Conservation (phyloP, 1,140 invertebrate genomes). For the Coptotermes formosanus region DNA sequence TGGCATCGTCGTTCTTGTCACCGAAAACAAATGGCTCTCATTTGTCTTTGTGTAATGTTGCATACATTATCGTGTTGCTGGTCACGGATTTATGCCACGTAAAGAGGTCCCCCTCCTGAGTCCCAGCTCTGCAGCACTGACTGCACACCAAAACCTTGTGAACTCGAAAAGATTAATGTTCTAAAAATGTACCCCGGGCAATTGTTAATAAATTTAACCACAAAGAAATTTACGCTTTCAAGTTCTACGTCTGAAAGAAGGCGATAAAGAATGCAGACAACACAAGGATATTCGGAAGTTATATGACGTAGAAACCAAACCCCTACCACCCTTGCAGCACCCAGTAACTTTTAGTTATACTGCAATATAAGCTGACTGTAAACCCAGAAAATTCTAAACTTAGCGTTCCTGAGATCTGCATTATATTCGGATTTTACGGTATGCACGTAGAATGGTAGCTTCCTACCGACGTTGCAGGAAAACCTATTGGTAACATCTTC, state of each 20-base stretch:
- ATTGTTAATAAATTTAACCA: background rate
- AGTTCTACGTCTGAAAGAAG: background rate
- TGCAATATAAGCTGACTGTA: too few relatives aligned
- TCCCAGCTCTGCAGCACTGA: background rate
- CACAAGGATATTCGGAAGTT: too few relatives aligned
- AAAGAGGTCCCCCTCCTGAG: background rate
- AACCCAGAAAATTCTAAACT: too few relatives aligned
- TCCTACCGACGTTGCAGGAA: too few relatives aligned
- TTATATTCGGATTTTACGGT: too few relatives aligned
- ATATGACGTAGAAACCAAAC: too few relatives aligned
- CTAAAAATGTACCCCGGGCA: background rate
- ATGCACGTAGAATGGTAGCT: too few relatives aligned
- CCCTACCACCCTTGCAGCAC: too few relatives aligned
- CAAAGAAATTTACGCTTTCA: background rate
- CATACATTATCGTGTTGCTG: slow-evolving; percentile 7
- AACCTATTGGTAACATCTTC: too few relatives aligned
- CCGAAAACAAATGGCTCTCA: slow-evolving; percentile 4
- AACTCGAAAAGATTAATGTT: background rate
- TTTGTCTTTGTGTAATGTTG: slow-evolving; percentile 19
- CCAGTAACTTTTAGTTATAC: too few relatives aligned
- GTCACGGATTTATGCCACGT: background rate
- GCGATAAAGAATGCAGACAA: too few relatives aligned
- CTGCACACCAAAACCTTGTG: background rate
- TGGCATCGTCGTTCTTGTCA: background rate
- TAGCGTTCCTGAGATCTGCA: too few relatives aligned